These are phyloP conservation scores for Papilio xuthus DNA, from an alignment of 1,140 invertebrate species.

Conservation along the genomic window DNA sequence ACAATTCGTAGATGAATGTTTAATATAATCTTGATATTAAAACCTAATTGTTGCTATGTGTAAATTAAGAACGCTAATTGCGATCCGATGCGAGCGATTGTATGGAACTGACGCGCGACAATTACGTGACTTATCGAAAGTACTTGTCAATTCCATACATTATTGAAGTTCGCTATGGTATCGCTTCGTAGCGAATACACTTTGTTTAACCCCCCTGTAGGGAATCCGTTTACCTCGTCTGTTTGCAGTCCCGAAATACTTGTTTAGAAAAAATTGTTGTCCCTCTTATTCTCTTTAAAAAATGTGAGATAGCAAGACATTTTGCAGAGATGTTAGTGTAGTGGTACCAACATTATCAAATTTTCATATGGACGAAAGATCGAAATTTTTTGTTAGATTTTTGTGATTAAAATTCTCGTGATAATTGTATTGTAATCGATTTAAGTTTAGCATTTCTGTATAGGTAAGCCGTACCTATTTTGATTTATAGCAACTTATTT, in stretches of 20 bases:
- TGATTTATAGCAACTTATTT: slow-evolving; percentile 12
- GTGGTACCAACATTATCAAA: not conserved
- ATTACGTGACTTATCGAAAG: too few relatives aligned
- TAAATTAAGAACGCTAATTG: not conserved
- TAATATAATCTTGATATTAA: not conserved
- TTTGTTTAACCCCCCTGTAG: too few relatives aligned
- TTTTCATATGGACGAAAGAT: not conserved
- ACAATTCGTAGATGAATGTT: slow-evolving; percentile 5
- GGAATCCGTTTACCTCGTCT: not conserved
- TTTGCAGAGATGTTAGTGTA: not conserved
- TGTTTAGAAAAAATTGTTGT: not conserved
- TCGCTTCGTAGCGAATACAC: too few relatives aligned
- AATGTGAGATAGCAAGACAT: not conserved
- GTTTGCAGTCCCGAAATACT: not conserved
- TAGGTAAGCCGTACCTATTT: slow-evolving; percentile 21
- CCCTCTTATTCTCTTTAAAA: not conserved
- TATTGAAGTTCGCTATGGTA: too few relatives aligned
- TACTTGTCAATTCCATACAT: too few relatives aligned
- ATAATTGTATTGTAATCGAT: not conserved
- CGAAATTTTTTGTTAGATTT: not conserved
- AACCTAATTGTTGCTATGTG: not conserved
- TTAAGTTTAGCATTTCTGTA: not conserved
- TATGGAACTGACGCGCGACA: too few relatives aligned
- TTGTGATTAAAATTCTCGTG: slow-evolving; percentile 13
- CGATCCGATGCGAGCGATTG: too few relatives aligned